Conservation (phyloP, 2,113 vertebrate species). For the Pterocles burchelli region DNA sequence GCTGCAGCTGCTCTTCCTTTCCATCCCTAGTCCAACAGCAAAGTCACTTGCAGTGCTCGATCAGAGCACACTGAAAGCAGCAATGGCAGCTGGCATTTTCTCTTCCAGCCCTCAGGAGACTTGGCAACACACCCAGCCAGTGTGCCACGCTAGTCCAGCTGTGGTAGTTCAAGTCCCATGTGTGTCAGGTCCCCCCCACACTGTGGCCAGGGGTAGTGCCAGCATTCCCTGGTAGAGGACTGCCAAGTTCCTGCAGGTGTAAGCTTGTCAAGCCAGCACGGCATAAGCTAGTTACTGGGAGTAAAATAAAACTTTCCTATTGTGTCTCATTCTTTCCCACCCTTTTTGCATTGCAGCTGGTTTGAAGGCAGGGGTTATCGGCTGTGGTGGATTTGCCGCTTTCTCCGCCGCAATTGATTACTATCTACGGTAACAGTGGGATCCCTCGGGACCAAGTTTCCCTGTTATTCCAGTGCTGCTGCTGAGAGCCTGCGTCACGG, state of each 20-base stretch:
- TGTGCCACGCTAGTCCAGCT: rapidly evolving
- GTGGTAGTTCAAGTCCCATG: not conserved
- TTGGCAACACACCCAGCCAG: not conserved
- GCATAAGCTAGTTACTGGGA: not conserved
- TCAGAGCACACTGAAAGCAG: not conserved
- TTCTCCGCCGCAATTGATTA: slow-evolving; percentile 97
- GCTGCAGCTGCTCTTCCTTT: not conserved
- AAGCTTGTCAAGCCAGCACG: not conserved
- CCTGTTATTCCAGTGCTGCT: not conserved
- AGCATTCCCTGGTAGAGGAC: not conserved
- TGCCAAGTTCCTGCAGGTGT: not conserved
- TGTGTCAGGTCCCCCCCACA: not conserved
- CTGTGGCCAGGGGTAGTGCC: not conserved
- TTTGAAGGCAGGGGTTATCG: slow-evolving; percentile 89
- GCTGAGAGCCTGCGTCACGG: not conserved
- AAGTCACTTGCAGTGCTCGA: not conserved
- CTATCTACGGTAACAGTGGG: slow-evolving; percentile 83
- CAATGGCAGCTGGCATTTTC: not conserved
- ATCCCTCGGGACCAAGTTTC: not conserved
- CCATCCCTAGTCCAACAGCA: not conserved
- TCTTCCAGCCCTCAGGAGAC: not conserved
- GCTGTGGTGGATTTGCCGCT: slow-evolving; percentile 95
- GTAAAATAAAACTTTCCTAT: not conserved
- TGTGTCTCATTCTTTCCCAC: not conserved
- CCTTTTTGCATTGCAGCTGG: slow-evolving; percentile 81